These are phyloP conservation scores for Eurosta solidaginis DNA, from an alignment of 1,140 invertebrate genomes.

Conservation along the genomic window DNA sequence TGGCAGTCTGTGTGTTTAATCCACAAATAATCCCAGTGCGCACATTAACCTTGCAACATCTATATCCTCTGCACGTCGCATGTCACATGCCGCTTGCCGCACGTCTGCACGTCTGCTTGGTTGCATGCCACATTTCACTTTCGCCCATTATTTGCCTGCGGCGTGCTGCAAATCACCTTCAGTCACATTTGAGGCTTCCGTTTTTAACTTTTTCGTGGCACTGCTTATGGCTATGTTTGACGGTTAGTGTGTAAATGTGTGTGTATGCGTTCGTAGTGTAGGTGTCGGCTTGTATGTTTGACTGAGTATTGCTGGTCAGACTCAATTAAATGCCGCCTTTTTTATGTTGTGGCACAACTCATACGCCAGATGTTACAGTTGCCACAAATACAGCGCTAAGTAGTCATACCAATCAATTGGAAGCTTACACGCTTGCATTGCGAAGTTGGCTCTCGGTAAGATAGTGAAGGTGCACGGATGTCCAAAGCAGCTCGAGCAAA, in stretches of 20 bases:
- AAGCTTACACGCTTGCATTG: too few species aligned
- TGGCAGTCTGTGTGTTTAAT: constrained; percentile 10
- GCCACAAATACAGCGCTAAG: too few species aligned
- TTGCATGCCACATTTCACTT: constrained; percentile 11
- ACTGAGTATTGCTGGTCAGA: neutral
- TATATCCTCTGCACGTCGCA: too few species aligned
- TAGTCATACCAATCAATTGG: too few species aligned
- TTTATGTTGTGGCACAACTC: constrained; percentile 23
- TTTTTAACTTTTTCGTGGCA: neutral
- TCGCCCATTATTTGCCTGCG: constrained; percentile 12
- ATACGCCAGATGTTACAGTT: neutral
- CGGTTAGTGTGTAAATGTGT: neutral
- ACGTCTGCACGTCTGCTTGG: neutral
- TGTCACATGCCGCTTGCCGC: neutral
- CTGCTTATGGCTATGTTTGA: too few species aligned
- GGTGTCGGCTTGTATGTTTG: neutral
- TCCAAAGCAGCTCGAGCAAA: too few species aligned
- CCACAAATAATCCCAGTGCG: constrained; percentile 10
- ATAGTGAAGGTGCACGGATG: too few species aligned
- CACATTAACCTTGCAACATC: neutral
- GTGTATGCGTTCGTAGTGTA: neutral
- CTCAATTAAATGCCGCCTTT: constrained; percentile 20
- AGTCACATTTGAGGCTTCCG: neutral
- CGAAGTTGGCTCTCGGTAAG: too few species aligned
- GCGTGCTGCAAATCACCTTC: neutral